Evolutionary conservation across 2,888 invertebrate species (phyloP).

Genomic region (Phrixothrix hirtus): DNA sequence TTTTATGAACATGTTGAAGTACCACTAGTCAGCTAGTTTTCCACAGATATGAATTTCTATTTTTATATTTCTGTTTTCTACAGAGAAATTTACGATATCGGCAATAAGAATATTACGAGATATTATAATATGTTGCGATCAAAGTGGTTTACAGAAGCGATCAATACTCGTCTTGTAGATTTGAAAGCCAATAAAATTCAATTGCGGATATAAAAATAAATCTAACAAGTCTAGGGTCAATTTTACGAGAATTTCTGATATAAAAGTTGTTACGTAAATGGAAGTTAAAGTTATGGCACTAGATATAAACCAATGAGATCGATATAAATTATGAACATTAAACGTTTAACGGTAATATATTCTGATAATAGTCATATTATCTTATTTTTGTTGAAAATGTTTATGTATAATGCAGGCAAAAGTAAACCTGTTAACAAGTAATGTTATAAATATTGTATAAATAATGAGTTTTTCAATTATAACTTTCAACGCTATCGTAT

Average conservation of each 20-base stretch:
- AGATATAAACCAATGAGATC: constrained; percentile 7
- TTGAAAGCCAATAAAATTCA: constrained; percentile 38
- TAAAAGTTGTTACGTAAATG: constrained; percentile 30
- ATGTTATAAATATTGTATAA: too few relatives aligned
- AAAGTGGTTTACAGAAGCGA: constrained; percentile 21
- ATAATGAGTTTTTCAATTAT: too few relatives aligned
- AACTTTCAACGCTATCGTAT: too few relatives aligned
- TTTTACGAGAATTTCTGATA: constrained; percentile 32
- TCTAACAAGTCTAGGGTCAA: constrained; percentile 38
- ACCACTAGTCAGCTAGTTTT: constrained; percentile 35
- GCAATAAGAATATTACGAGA: constrained; percentile 29
- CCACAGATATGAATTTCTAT: constrained; percentile 33
- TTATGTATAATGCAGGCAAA: too few relatives aligned
- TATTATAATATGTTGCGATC: constrained; percentile 29
- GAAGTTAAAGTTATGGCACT: constrained; percentile 20
- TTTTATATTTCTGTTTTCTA: constrained; percentile 31
- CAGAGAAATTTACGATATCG: constrained; percentile 24
- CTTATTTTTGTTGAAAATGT: too few relatives aligned
- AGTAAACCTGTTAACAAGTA: too few relatives aligned
- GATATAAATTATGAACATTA: too few relatives aligned
- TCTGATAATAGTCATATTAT: too few relatives aligned
- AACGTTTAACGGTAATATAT: too few relatives aligned
- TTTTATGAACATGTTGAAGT: constrained; percentile 31
- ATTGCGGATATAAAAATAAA: constrained; percentile 40
- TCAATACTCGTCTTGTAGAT: constrained; percentile 29